Base-by-base conservation (phyloP, 2,113 vertebrate species). In the Geococcyx californianus region DNA sequence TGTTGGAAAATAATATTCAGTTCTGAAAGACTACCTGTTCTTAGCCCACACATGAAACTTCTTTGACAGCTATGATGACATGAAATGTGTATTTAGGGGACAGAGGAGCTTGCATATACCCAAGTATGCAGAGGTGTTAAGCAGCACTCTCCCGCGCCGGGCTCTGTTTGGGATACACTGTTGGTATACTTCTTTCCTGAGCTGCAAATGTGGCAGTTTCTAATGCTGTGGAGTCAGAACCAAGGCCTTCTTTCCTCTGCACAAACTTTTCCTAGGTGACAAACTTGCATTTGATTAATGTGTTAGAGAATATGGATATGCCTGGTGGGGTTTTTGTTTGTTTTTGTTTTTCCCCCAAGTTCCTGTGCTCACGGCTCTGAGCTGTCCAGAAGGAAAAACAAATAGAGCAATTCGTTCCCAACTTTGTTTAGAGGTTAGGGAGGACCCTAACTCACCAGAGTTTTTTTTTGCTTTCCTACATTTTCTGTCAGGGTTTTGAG, bases 31-130 rank as follows among this genome's bases (percentile, higher is more conserved):
- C 16, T 70, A 47, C 33, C 29, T 78, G n/a, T 85, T 63, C 26
- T 38, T 31, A 67, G 24, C 26, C 54, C 31, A 38, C 49, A 28
- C 23, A 11, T 28, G 45, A 62, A 59, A 63, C 3, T 82, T 89
- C 31, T 54, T 13, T 67, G 47, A 40, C 52, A 64, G 2, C 24
- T 54, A 0, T 3, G 6, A 24, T 0, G 0, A 25, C 33, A 9
- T 8, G 16, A 74, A 56, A 67, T 29, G 33, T 0, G 0, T 1
- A 9, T 55, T 76, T 55, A 31, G 21, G 21, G 31, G 13, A n/a
- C 19, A 66, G 47, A n/a, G 25, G 23, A 73, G 19, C 16, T 79
- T 59, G 40, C 6, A 33, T 4, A 1, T 33, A 13, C 6, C 3
- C 42, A 47, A 44, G 34, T 59, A 15, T 36, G 14, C 42, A 55